These are phyloP conservation scores for Cynodonichthys magdalenae DNA, from an alignment of 2,797 vertebrate species.

Conservation along the genomic window DNA sequence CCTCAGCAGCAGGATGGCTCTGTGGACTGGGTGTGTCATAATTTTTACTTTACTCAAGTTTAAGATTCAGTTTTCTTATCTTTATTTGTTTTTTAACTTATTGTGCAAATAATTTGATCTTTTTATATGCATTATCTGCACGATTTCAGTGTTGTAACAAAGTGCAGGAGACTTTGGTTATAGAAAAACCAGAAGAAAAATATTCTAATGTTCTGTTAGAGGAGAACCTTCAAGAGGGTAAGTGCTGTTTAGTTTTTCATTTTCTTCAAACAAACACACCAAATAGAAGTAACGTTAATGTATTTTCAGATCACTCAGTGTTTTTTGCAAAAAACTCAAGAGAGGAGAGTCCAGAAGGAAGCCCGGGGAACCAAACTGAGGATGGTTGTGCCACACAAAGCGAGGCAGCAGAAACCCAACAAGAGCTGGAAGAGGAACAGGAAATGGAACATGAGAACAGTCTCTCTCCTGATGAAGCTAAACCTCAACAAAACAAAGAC, in stretches of 20 bases:
- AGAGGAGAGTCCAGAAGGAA: constrained; percentile 8
- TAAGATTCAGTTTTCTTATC: neutral
- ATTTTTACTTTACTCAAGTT: too few species aligned
- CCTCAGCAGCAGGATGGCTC: constrained; percentile 4
- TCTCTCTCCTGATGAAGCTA: neutral
- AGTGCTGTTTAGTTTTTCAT: neutral
- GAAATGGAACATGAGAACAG: constrained; percentile 1
- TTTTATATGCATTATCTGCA: neutral
- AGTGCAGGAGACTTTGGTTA: constrained; percentile 3
- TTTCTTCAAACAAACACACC: neutral
- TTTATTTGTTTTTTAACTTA: neutral
- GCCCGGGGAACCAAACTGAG: constrained; percentile 3
- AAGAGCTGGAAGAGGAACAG: constrained; percentile 1
- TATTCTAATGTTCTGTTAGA: neutral
- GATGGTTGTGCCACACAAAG: neutral
- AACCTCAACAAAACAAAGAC: constrained; percentile 8
- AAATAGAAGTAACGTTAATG: neutral
- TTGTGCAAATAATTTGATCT: neutral
- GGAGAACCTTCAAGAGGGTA: constrained; percentile 9
- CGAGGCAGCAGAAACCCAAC: neutral
- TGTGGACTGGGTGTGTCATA: neutral
- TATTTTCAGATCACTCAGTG: neutral
- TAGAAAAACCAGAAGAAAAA: neutral
- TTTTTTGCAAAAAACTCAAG: constrained; percentile 14
- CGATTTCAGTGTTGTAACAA: constrained; percentile 12